Evolutionary conservation across 2,888 invertebrate genomes (phyloP).

Genomic region (Mellilla xanthometata): DNA sequence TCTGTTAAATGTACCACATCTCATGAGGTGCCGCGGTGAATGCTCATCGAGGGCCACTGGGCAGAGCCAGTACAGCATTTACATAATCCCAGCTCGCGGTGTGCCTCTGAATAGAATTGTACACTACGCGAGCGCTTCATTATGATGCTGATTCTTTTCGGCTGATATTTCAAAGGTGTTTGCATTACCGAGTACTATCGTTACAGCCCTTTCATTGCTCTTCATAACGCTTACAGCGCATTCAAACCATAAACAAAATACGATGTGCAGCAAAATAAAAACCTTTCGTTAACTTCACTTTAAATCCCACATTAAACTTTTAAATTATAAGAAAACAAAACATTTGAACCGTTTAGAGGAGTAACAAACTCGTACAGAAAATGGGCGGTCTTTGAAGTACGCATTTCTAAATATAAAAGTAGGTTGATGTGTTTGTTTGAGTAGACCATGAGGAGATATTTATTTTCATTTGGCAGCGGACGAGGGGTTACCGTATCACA

Average conservation of each 20-base stretch:
- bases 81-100: slow-evolving; percentile 29
- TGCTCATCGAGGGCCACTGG: slow-evolving; percentile 23
- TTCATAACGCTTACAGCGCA: neutral
- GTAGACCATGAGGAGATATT: slow-evolving; percentile 62
- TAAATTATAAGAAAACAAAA: slow-evolving; percentile 20
- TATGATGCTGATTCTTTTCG: slow-evolving; percentile 14
- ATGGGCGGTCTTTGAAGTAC: slow-evolving; percentile 45
- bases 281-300: slow-evolving; percentile 4
- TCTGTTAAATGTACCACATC: slow-evolving; percentile 13
- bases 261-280: slow-evolving; percentile 1
- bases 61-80: slow-evolving; percentile 24
- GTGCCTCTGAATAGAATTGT: slow-evolving; percentile 23
- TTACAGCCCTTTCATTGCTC: neutral
- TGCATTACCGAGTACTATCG: neutral
- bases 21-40: slow-evolving; percentile 23
- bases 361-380: slow-evolving; percentile 35
- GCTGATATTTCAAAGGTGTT: slow-evolving; percentile 2
- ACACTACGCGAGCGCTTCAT: slow-evolving; percentile 11
- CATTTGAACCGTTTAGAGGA: slow-evolving; percentile 22
- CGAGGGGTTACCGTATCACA: slow-evolving; percentile 46
- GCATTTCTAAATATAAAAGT: slow-evolving; percentile 57
- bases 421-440: slow-evolving; percentile 61
- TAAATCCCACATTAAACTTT: slow-evolving; percentile 7
- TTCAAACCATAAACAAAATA: neutral
- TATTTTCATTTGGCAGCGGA: slow-evolving; percentile 63